These are phyloP conservation scores for Mico argentatus DNA, from an alignment of 2,797 vertebrate genomes.

Conservation along the genomic window DNA sequence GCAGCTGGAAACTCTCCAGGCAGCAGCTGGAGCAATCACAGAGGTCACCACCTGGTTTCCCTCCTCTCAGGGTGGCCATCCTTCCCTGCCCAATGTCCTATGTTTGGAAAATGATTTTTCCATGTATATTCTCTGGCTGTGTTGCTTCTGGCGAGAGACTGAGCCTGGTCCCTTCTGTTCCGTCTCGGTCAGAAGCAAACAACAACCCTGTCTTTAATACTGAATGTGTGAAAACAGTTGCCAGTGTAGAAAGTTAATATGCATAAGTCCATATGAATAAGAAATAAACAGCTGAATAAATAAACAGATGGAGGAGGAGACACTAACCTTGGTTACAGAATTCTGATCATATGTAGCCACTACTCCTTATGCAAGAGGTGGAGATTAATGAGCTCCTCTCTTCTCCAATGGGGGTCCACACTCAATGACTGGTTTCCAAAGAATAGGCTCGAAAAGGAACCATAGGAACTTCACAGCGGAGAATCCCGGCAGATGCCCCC, in stretches of 20 bases:
- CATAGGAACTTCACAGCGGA: rapidly evolving
- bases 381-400: rapidly evolving
- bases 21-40: rapidly evolving
- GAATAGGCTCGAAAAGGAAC: rapidly evolving
- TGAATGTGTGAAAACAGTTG: not conserved
- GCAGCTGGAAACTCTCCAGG: not conserved
- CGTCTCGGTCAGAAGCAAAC: not conserved
- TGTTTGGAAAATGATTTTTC: not conserved
- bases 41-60: rapidly evolving
- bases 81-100: not conserved
- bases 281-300: not conserved
- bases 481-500: rapidly evolving
- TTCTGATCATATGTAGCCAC: rapidly evolving
- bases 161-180: no score
- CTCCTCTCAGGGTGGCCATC: rapidly evolving
- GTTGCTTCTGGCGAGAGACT: not conserved
- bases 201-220: not conserved
- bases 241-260: not conserved
- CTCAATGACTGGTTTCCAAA: not conserved
- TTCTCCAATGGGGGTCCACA: rapidly evolving
- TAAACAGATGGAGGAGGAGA: not conserved
- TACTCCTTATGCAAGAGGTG: rapidly evolving
- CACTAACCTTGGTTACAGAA: not conserved
- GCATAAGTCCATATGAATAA: not conserved
- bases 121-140: not conserved